Evolutionary conservation across 2,113 vertebrate species (phyloP).

Genomic region (Columba livia): DNA sequence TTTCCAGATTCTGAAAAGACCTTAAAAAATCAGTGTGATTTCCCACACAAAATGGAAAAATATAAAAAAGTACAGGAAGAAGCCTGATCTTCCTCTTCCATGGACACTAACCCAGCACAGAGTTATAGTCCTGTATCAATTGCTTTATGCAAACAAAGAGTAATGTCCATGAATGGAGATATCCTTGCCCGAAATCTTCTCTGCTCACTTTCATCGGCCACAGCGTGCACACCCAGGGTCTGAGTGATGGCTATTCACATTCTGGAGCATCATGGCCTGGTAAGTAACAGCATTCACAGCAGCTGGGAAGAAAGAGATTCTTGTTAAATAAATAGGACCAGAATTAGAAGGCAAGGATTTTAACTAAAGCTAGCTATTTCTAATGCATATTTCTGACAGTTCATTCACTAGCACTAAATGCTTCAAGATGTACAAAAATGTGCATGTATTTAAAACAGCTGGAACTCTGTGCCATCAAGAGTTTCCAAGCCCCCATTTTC

Average conservation of each 20-base stretch:
- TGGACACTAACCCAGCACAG: neutral
- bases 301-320: neutral
- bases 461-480: neutral
- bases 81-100: neutral
- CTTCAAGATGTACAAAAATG: neutral
- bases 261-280: neutral
- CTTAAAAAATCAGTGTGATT: neutral
- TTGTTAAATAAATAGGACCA: neutral
- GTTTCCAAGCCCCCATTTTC: neutral
- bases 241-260: neutral
- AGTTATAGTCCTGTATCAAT: neutral
- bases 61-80: neutral
- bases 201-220: neutral
- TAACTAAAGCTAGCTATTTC: neutral
- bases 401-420: neutral
- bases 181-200: neutral
- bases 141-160: neutral
- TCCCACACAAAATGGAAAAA: neutral
- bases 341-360: slow-evolving; percentile 2
- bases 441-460: neutral
- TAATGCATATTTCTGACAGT: neutral
- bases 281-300: neutral
- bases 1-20: neutral
- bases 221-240: rapidly evolving
- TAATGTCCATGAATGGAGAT: neutral